Base-by-base conservation (phyloP, 1,140 invertebrate genomes). In the Zophobas atratus region DNA sequence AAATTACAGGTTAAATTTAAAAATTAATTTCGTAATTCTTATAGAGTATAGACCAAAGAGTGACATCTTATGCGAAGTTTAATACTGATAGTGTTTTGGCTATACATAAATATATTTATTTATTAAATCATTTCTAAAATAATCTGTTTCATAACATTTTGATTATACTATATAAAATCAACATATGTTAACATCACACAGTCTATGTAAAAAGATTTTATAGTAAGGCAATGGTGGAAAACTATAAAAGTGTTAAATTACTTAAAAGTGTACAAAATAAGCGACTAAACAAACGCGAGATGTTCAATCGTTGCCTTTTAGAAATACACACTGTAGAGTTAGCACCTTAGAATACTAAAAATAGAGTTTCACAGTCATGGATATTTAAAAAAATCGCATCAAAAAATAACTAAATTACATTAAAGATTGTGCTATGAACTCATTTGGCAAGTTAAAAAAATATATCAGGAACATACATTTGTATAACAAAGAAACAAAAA, bases 311-410 rank as follows among this genome's bases (percentile, higher is more conserved):
- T 35, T 36, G 60, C 6, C 38, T 6, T 51, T 2, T 46, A 3
- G 43, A 20, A 20, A 20, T 20, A 20, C 20, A 51, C n/a, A 20
- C 49, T 51, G 49, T 51, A 51, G 6, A 75, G 34, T 38, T 73
- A 73, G 71, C 71, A 73, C 71, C 71, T 43, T 55, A 56, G 39
- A 72, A 53, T 72, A 55, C 46, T 53, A 72, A 51, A 70, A 72
- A 72, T 72, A 72, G 70, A 72, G 70, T 72, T 34, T 73, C 71
- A 73, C 71, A 73, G 71, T 73, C 71, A 73, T 73, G 71, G 71
- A 73, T 53, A 73, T 73, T 53, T 73, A 56, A 56, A 72, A 20
- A 53, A 73, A 73, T 73, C 35, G 38, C 38, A 39, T 55, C 20
- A 56, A 51, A 43, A 72, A 56, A 56, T 73, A 73, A 33, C 35